Conservation (phyloP, 2,888 invertebrate genomes). For the Perdita meconis region DNA sequence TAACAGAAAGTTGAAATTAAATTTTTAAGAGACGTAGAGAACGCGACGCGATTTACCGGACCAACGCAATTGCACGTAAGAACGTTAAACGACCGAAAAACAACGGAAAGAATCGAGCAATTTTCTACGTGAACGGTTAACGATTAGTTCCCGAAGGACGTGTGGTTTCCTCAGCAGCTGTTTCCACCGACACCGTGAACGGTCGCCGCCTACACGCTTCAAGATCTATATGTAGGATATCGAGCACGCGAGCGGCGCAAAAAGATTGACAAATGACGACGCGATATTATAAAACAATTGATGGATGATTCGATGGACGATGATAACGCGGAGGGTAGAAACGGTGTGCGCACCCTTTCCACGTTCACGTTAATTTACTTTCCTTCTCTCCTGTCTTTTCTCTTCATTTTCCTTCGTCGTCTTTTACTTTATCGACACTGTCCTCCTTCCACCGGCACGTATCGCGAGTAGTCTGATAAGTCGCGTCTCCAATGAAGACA, state of each 20-base stretch:
- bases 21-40: constrained; percentile 17
- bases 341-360: constrained; percentile 24
- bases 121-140: constrained; percentile 60
- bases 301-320: constrained; percentile 72
- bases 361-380: constrained; percentile 35
- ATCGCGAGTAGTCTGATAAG: constrained; percentile 72
- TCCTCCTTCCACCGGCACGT: constrained; percentile 42
- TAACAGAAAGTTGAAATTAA: constrained; percentile 3
- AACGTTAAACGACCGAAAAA: constrained; percentile 23
- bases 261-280: constrained; percentile 73
- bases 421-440: constrained; percentile 14
- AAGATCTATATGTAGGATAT: constrained; percentile 32
- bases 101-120: constrained; percentile 41
- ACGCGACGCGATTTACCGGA: constrained; percentile 12
- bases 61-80: constrained; percentile 20
- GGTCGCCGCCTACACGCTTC: constrained; percentile 18
- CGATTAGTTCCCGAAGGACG: constrained; percentile 49
- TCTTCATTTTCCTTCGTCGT: constrained; percentile 33
- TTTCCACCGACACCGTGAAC: constrained; percentile 31
- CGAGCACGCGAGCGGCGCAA: constrained; percentile 41
- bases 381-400: constrained; percentile 14
- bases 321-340: constrained; percentile 18
- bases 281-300: constrained; percentile 79
- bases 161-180: constrained; percentile 46
- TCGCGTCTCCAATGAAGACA: constrained; percentile 80